These are phyloP conservation scores for Tachypleus tridentatus DNA, from an alignment of 1,140 invertebrate genomes.

Conservation along the genomic window DNA sequence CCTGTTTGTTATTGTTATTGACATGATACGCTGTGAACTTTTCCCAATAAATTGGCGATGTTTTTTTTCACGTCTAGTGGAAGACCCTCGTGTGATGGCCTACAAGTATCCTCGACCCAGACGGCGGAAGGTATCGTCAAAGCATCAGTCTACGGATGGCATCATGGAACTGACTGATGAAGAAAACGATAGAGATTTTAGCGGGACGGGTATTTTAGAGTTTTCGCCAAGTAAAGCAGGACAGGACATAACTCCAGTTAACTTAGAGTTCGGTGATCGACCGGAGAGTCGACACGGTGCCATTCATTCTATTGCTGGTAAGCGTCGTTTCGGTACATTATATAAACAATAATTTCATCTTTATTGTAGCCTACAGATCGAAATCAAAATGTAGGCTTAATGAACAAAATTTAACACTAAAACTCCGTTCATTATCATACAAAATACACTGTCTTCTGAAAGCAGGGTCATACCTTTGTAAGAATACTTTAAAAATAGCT, in stretches of 20 bases:
- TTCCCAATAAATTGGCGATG: too few relatives aligned
- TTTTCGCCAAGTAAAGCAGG: constrained; percentile 79
- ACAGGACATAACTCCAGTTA: constrained; percentile 73
- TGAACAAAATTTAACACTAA: too few relatives aligned
- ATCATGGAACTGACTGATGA: constrained; percentile 17
- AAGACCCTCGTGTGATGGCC: constrained; percentile 17
- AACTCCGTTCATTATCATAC: too few relatives aligned
- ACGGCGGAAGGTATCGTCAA: constrained; percentile 7
- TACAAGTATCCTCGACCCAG: constrained; percentile 19
- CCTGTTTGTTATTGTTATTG: too few relatives aligned
- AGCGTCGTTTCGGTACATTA: constrained; percentile 1
- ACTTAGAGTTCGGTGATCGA: constrained; percentile 50
- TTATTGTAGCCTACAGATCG: too few relatives aligned
- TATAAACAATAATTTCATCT: too few relatives aligned
- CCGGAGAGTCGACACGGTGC: constrained; percentile 31
- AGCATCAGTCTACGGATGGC: constrained; percentile 13
- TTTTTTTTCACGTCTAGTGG: constrained; percentile 2
- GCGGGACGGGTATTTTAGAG: constrained; percentile 49
- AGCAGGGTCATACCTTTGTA: too few relatives aligned
- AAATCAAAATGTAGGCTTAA: too few relatives aligned
- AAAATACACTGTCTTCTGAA: too few relatives aligned
- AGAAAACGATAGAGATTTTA: constrained; percentile 29
- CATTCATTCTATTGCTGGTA: constrained; percentile 39
- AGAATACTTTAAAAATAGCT: too few relatives aligned
- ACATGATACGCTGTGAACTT: too few relatives aligned